Evolutionary conservation across 2,888 invertebrate genomes (phyloP), one percentile per base, ranked within the genome.

Genomic region (Ferrisia virgata): DNA sequence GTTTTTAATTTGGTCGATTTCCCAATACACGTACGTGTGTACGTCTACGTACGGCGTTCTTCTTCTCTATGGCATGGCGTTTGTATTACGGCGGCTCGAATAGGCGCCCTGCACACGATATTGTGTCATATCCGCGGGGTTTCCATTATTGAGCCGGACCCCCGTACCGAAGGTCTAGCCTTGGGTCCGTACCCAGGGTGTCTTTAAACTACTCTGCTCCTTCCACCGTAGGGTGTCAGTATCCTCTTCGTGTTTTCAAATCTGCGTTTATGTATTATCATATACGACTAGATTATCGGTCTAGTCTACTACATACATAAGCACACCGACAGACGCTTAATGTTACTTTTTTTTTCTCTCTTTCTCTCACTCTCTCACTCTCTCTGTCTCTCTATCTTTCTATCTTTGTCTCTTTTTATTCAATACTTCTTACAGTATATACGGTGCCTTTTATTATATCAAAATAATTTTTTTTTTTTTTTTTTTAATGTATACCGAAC

Each of bases 81-180:
- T 80, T 47, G 53, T 53, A 47, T 33, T 80, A 80, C 43, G 43
- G 80, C 80, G 80, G 43, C 80, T 80, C 31, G 47, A 33, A 33
- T 33, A 82, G 82, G 82, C 82, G 58, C 82, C 82, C 82, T 82
- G 25, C 64, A n/a, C 82, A 82, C 31, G 82, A 82, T 82, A 82
- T 82, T 82, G 82, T 82, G 82, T 82, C 82, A 82, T 82, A 82
- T 58, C 82, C 39, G 39, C 36, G 82, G 82, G 81, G 82, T 36
- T 58, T 39, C 53, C 33, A 58, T 58, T 82, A 53, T 82, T 28
- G 82, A 82, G 33, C 36, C 64, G 82, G 82, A 58, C 53, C 82
- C 82, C 82, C 82, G 82, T 82, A 82, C 64, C 53, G 82, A 82
- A 82, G 82, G 82, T 82, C 82, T 82, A 82, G 82, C 82, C 82